Base-by-base conservation (phyloP, 2,113 vertebrate species). In the Emberiza fucata region DNA sequence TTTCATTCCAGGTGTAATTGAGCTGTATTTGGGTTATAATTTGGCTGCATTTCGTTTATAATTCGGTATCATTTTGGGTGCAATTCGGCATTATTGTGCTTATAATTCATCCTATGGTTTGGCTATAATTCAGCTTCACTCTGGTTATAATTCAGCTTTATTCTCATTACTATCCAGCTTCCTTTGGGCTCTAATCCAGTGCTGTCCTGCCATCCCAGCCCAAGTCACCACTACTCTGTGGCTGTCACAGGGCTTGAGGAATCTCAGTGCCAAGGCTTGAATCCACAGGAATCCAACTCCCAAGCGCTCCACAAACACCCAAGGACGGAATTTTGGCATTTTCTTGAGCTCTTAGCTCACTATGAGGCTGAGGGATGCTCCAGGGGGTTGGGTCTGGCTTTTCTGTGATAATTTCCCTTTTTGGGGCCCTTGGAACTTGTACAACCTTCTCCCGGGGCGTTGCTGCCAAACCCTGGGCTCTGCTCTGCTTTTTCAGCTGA, bases 171-270 rank as follows among this genome's bases (percentile, higher is more conserved):
- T 40, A 15, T 25, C 31, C n/a, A 37, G 5, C 6, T 48, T 54
- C 8, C 6, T 23, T 29, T 51, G 59, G 65, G n/a, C 47, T 65
- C 8, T 25, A 9, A 15, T 16, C 45, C 66, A 6, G 18, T 24
- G 5, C 40, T 28, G 0, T 31, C 9, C 45, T 45, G 23, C 77
- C 14, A 3, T 20, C 18, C 3, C 86, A 39, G 66, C 71, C 16
- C 4, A 5, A 14, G 54, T 2, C 14, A 6, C 29, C 22, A 1
- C 27, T 21, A 1, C 31, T 0, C 7, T 0, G 80, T 16, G 16
- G 12, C 70, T n/a, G 24, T 7, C 3, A 9, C 5, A 9, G 47
- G 35, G 12, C 42, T 25, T 0, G 7, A 1, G 17, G n/a, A 29
- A 5, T 7, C 17, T 54, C 33, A 3, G 23, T 45, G 35, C 14